These are phyloP conservation scores for Catharus fuscescens DNA, from an alignment of 2,113 vertebrate species.

Conservation along the genomic window DNA sequence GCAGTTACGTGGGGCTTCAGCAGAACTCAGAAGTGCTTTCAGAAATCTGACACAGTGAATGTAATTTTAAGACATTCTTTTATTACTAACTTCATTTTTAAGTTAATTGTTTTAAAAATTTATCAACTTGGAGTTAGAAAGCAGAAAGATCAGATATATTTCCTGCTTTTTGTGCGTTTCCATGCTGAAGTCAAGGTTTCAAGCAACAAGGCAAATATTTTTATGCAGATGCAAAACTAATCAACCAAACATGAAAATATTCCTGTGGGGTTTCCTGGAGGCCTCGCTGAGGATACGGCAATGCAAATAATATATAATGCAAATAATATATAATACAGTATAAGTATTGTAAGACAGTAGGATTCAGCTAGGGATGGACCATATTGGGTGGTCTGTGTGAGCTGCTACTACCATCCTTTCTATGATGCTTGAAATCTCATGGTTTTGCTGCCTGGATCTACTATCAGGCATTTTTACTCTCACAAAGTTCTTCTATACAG, in stretches of 20 bases:
- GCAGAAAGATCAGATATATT: background rate
- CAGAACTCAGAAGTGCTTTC: background rate
- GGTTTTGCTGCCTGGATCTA: background rate
- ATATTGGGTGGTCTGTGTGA: background rate
- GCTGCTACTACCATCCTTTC: background rate
- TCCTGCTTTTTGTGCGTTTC: background rate
- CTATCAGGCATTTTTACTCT: background rate
- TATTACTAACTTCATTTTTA: background rate
- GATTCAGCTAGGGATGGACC: background rate
- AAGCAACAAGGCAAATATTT: conserved; percentile 45
- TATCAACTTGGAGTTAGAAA: conserved; percentile 2
- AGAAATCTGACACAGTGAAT: background rate
- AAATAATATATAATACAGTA: background rate
- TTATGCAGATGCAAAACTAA: conserved; percentile 57
- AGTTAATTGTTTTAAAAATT: background rate
- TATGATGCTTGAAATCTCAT: background rate
- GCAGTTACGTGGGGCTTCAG: background rate
- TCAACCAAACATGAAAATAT: conserved; percentile 45
- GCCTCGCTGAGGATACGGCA: conserved; percentile 14
- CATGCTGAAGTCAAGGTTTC: background rate
- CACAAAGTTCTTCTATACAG: background rate
- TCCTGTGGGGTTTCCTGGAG: background rate
- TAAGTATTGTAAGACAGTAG: background rate
- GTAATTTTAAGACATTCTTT: background rate
- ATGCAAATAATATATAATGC: background rate